Evolutionary conservation across 2,888 invertebrate genomes (phyloP).

Genomic region (Conchocele bisecta): DNA sequence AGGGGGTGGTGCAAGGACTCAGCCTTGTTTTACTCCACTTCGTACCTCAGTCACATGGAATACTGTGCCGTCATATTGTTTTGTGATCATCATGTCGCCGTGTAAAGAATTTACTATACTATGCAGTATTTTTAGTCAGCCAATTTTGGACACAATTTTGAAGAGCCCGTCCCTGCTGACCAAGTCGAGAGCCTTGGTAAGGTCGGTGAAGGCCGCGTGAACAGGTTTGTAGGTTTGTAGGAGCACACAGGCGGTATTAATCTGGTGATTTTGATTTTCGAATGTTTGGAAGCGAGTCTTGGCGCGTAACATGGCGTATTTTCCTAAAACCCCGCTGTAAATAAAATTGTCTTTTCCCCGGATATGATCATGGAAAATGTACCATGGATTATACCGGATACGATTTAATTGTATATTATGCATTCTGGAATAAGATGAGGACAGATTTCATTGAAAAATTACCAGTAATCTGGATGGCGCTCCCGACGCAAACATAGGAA

Average conservation of each 20-base stretch:
- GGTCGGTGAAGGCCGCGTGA: constrained; percentile 47
- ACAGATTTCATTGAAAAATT: too few relatives aligned
- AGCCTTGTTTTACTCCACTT: constrained; percentile 28
- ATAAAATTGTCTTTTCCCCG: too few relatives aligned
- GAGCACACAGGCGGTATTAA: background rate
- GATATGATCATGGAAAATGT: too few relatives aligned
- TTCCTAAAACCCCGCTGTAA: too few relatives aligned
- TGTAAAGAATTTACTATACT: constrained; percentile 39
- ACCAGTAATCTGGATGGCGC: too few relatives aligned
- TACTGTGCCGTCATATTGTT: constrained; percentile 12
- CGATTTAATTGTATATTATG: too few relatives aligned
- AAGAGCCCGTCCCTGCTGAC: constrained; percentile 41
- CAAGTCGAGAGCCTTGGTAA: constrained; percentile 37
- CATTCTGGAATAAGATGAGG: too few relatives aligned
- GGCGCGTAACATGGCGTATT: too few relatives aligned
- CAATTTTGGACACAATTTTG: constrained; percentile 27
- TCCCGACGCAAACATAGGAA: too few relatives aligned
- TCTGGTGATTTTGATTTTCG: too few relatives aligned
- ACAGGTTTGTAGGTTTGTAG: constrained; percentile 25
- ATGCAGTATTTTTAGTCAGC: constrained; percentile 32
- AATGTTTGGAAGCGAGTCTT: too few relatives aligned
- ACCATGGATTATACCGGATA: too few relatives aligned
- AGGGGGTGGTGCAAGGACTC: constrained; percentile 27
- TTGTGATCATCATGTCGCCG: constrained; percentile 28
- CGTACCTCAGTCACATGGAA: background rate